Percentiles rank a stretch among this genome's conserved stretches.
phyloP scores from a whole-genome alignment of 2,797 vertebrate species.

The Pogonophryne albipinna region DNA sequence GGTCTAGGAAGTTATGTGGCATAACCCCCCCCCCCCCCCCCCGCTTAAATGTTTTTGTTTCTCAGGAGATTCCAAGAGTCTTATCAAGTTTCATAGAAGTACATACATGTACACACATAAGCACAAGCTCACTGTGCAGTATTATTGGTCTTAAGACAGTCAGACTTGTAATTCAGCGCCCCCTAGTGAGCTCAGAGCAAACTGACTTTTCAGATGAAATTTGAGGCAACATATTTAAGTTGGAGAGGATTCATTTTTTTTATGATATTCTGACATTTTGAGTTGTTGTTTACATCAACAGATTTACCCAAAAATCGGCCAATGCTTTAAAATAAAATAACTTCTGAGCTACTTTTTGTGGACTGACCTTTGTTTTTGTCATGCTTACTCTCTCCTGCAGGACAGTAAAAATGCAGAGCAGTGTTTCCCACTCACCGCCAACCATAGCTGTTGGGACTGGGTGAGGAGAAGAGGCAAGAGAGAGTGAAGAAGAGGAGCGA shows the following conservation, averaged over 20 bases:
- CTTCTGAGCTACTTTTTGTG: not conserved
- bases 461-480: slow-evolving; percentile 72
- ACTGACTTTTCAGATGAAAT: not conserved
- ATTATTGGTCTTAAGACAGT: slow-evolving; percentile 38
- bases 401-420: slow-evolving; percentile 80
- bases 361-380: not conserved
- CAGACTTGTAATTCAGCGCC: slow-evolving; percentile 55
- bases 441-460: slow-evolving; percentile 86
- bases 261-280: too few species aligned
- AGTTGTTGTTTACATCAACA: not conserved
- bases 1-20: slow-evolving; percentile 7
- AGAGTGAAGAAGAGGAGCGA: slow-evolving; percentile 20
- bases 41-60: too few species aligned
- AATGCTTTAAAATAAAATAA: not conserved
- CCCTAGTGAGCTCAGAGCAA: slow-evolving; percentile 62
- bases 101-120: slow-evolving; percentile 60
- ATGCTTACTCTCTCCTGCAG: slow-evolving; percentile 54
- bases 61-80: slow-evolving; percentile 63
- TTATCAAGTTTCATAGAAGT: slow-evolving; percentile 72
- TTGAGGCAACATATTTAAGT: not conserved
- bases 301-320: slow-evolving; percentile 20
- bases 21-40: slow-evolving; percentile 21
- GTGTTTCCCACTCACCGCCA: slow-evolving; percentile 79
- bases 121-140: slow-evolving; percentile 34
- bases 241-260: not conserved